Evolutionary conservation across 2,113 vertebrate species (phyloP).

Genomic region (Nothoprocta perdicaria): DNA sequence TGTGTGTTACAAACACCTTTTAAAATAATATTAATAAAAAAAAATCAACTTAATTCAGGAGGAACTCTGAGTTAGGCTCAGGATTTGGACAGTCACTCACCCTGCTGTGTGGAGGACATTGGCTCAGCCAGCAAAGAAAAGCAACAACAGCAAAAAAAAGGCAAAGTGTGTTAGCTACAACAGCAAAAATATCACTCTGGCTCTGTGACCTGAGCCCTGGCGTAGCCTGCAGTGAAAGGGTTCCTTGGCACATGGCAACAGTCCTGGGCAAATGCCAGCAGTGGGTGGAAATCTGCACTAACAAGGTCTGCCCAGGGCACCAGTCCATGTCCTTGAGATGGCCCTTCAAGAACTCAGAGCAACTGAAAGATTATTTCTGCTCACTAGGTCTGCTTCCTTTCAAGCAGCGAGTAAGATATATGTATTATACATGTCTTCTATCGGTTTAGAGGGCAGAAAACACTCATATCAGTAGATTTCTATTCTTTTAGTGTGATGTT

Average conservation of each 20-base stretch:
- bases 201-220: background rate
- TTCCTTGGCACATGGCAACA: background rate
- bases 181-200: background rate
- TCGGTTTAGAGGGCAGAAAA: background rate
- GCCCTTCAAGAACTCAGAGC: background rate
- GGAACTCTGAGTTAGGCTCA: background rate
- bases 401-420: fast-evolving
- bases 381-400: background rate
- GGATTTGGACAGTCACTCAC: background rate
- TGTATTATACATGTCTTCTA: background rate
- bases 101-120: background rate
- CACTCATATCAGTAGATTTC: background rate
- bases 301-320: fast-evolving
- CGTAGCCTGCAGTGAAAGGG: background rate
- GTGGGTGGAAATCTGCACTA: background rate
- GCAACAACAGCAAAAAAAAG: background rate
- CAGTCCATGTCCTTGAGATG: background rate
- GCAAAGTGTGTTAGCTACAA: background rate
- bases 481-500: background rate
- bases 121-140: background rate
- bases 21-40: background rate
- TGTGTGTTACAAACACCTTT: background rate
- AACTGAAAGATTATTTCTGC: background rate
- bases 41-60: background rate
- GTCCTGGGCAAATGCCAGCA: fast-evolving